phyloP scores from a whole-genome alignment of 92 coral and sea anemone genomes.

The Nematostella vectensis region DNA sequence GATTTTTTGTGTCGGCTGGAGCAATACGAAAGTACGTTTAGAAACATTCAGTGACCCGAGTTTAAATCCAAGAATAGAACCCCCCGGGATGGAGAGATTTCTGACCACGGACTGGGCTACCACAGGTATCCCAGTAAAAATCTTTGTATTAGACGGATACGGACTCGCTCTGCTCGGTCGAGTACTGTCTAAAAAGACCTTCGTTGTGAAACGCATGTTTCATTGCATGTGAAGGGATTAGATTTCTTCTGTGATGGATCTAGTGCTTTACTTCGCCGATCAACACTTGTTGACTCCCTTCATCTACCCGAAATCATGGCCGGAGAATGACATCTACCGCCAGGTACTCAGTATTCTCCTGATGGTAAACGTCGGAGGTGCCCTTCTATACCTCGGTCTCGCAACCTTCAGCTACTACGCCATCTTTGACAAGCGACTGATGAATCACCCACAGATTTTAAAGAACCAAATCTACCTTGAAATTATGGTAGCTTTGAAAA shows the following conservation, averaged over 20 bases:
- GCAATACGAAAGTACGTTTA: too few relatives aligned
- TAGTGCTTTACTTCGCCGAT: conserved; percentile 53
- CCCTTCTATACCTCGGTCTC: conserved; percentile 52
- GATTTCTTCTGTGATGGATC: conserved; percentile 46
- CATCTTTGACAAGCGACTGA: conserved; percentile 59
- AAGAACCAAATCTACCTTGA: conserved; percentile 77
- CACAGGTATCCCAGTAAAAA: too few relatives aligned
- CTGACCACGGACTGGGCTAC: too few relatives aligned
- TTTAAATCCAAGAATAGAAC: too few relatives aligned
- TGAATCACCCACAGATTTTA: conserved; percentile 72
- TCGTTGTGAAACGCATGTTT: not conserved
- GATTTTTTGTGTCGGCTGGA: too few relatives aligned
- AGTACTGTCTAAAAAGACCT: too few relatives aligned
- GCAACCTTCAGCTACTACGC: conserved; percentile 70
- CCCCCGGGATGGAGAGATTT: too few relatives aligned
- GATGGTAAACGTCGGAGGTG: conserved; percentile 63
- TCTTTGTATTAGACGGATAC: too few relatives aligned
- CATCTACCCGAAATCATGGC: conserved; percentile 67
- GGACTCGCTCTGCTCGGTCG: not conserved
- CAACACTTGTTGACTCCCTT: conserved; percentile 56
- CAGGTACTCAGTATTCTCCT: conserved; percentile 59
- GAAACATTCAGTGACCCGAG: too few relatives aligned
- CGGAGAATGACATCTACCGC: conserved; percentile 51
- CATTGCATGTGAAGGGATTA: not conserved
- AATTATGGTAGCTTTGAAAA: conserved; percentile 61